phyloP scores from a whole-genome alignment of 2,797 vertebrate genomes.

The Apogon hyalosoma region DNA sequence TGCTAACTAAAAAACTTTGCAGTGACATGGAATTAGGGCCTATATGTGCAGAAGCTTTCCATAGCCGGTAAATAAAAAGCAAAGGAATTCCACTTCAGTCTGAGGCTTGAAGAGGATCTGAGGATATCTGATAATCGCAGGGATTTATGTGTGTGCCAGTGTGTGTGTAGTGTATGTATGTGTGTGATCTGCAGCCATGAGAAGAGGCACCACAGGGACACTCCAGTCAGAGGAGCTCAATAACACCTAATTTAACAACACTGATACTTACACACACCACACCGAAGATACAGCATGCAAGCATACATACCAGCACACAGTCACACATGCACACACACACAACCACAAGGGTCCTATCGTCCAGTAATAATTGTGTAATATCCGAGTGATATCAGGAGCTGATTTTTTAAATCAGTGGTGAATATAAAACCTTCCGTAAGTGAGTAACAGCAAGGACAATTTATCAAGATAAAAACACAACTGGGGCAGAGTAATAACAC shows the following conservation, averaged over 20 bases:
- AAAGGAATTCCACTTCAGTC: constrained; percentile 94
- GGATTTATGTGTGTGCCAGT: constrained; percentile 83
- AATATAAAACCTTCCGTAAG: constrained; percentile 57
- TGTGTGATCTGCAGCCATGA: constrained; percentile 46
- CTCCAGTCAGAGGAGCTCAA: constrained; percentile 54
- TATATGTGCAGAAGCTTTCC: constrained; percentile 70
- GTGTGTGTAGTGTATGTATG: constrained; percentile 28
- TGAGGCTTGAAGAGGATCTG: constrained; percentile 92
- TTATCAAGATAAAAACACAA: constrained; percentile 63
- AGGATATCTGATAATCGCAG: constrained; percentile 94
- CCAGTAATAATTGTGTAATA: constrained; percentile 59
- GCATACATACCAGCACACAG: constrained; percentile 20
- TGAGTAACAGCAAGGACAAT: constrained; percentile 66
- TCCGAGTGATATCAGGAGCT: constrained; percentile 40
- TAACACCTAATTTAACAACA: constrained; percentile 53
- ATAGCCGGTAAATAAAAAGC: constrained; percentile 96
- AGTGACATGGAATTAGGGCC: not conserved
- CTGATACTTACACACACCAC: constrained; percentile 27
- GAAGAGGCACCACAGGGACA: constrained; percentile 51
- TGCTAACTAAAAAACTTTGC: too few relatives aligned
- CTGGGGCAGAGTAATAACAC: constrained; percentile 63
- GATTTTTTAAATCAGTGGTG: constrained; percentile 57
- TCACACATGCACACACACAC: not conserved
- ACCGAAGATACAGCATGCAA: constrained; percentile 23
- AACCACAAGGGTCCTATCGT: constrained; percentile 46